Conservation (phyloP, 2,888 invertebrate genomes). For the Platycheirus rosarum region DNA sequence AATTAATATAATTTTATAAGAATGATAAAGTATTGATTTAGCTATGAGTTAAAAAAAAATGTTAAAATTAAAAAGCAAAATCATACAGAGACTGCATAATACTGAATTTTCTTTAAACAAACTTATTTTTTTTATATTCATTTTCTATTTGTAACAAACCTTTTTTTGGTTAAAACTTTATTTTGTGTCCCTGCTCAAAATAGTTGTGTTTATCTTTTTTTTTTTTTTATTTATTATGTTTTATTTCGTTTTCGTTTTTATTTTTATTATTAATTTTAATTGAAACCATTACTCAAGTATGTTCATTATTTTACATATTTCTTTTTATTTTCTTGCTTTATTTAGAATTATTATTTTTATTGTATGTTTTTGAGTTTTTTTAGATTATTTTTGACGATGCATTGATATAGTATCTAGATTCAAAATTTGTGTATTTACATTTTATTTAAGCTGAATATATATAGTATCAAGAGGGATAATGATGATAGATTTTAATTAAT, state of each 20-base stretch:
- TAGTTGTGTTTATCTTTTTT: conserved; percentile 59
- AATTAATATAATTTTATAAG: conserved; percentile 31
- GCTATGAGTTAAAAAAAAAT: background rate
- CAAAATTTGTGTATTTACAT: conserved; percentile 59
- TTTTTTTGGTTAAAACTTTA: conserved; percentile 60
- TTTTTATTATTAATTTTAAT: conserved; percentile 70
- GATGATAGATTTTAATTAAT: conserved; percentile 44
- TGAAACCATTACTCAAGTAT: conserved; percentile 71
- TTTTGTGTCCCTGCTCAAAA: conserved; percentile 76
- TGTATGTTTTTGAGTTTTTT: conserved; percentile 45
- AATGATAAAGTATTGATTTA: conserved; percentile 29
- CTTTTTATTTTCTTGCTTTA: conserved; percentile 58
- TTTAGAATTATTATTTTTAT: conserved; percentile 75
- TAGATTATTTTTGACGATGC: conserved; percentile 46
- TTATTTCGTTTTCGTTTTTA: conserved; percentile 63
- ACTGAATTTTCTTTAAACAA: conserved; percentile 6
- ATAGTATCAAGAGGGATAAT: conserved; percentile 36
- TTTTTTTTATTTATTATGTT: conserved; percentile 24
- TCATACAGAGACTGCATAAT: conserved; percentile 67
- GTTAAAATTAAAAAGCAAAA: background rate
- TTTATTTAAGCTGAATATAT: conserved; percentile 55
- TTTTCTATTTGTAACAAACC: conserved; percentile 52
- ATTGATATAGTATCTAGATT: conserved; percentile 55
- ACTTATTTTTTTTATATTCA: conserved; percentile 27
- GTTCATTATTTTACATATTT: conserved; percentile 62